Conservation (phyloP, 2,888 invertebrate species). For the Hyles lineata region DNA sequence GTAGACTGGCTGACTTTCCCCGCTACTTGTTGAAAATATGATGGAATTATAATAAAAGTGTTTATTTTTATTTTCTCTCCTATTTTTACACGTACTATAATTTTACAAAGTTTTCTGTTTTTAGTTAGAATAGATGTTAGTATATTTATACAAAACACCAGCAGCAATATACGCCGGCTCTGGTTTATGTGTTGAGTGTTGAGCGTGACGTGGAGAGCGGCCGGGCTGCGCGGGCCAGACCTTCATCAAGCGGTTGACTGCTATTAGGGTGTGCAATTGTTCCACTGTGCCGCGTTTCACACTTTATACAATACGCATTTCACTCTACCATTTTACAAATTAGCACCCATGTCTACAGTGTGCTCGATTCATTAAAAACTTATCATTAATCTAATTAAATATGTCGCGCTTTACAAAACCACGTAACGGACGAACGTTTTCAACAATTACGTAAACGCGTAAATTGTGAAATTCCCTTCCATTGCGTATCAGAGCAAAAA, state of each 20-base stretch:
- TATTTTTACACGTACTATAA: too few relatives aligned
- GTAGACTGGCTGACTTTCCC: too few relatives aligned
- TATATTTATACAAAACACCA: conserved; percentile 14
- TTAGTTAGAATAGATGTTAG: background rate
- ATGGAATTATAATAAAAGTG: too few relatives aligned
- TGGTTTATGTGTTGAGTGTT: conserved; percentile 29
- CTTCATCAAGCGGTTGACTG: conserved; percentile 84
- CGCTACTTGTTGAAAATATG: too few relatives aligned
- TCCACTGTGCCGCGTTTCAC: conserved; percentile 76
- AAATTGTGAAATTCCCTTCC: conserved; percentile 54
- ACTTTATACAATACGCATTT: conserved; percentile 73
- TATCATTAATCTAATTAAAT: conserved; percentile 41
- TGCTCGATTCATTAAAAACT: conserved; percentile 48
- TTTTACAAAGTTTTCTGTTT: background rate
- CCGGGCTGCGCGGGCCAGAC: conserved; percentile 58
- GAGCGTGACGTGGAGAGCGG: conserved; percentile 55
- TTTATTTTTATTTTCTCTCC: too few relatives aligned
- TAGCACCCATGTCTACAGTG: conserved; percentile 65
- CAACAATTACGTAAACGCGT: conserved; percentile 11
- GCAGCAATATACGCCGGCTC: conserved; percentile 19
- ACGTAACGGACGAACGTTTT: background rate
- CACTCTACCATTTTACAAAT: conserved; percentile 77
- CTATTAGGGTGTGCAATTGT: conserved; percentile 82
- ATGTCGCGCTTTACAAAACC: background rate
- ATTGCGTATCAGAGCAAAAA: conserved; percentile 65